Evolutionary conservation across 2,797 vertebrate species (phyloP).

Genomic region (Scolopax rusticola): DNA sequence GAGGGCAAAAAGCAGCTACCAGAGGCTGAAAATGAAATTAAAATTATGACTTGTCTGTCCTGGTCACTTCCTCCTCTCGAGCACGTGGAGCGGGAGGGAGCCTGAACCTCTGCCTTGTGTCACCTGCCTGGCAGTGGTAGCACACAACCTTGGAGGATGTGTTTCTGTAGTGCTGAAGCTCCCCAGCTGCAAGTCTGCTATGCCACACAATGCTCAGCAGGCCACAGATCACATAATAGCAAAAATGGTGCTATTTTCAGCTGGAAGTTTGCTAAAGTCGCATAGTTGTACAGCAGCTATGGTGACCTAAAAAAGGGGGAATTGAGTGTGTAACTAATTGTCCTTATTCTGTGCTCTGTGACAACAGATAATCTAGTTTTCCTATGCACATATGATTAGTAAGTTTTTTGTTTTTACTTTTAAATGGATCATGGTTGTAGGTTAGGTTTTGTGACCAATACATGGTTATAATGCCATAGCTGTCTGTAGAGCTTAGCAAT

Average conservation of each 20-base stretch:
- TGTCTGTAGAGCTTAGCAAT: neutral
- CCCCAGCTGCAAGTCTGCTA: neutral
- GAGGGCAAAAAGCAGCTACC: neutral
- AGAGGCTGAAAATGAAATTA: neutral
- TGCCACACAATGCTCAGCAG: neutral
- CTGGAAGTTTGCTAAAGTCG: neutral
- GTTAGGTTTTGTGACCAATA: neutral
- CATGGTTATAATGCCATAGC: neutral
- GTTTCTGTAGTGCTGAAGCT: neutral
- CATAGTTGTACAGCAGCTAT: neutral
- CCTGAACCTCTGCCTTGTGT: neutral
- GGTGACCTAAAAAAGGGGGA: neutral
- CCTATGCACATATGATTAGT: neutral
- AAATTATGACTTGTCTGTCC: neutral
- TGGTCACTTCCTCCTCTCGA: neutral
- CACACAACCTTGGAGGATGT: neutral
- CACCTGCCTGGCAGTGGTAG: neutral
- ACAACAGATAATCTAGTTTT: neutral
- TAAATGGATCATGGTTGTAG: neutral
- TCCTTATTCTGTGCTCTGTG: neutral
- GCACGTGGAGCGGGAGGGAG: neutral
- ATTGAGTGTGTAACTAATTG: neutral
- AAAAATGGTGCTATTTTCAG: neutral
- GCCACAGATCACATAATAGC: neutral
- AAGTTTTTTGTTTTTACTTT: neutral